Percentiles rank a stretch among this genome's conserved stretches.
Evolutionary conservation across 2,113 vertebrate species (phyloP).

Genomic region (Hipposideros armiger): DNA sequence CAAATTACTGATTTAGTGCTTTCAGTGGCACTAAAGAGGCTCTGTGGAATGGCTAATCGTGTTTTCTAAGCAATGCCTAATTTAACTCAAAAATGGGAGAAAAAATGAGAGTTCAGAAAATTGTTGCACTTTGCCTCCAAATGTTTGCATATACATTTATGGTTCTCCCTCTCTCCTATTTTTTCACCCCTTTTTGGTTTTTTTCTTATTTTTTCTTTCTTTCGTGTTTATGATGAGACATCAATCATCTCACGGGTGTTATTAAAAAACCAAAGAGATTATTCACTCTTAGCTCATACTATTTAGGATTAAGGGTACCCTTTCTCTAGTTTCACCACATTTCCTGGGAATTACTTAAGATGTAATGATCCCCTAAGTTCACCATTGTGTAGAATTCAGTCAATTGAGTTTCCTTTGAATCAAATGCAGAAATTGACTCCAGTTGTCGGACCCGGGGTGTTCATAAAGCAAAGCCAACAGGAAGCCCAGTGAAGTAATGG

Average conservation of each 20-base stretch:
- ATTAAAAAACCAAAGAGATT: background rate
- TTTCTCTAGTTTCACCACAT: conserved; percentile 27
- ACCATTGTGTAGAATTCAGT: conserved; percentile 7
- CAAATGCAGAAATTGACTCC: conserved; percentile 48
- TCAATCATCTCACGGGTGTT: background rate
- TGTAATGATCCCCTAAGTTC: conserved; percentile 22
- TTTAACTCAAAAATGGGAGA: conserved; percentile 13
- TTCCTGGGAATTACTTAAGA: conserved; percentile 61
- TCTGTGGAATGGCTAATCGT: background rate
- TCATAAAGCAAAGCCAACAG: conserved; percentile 63
- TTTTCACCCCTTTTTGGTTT: background rate
- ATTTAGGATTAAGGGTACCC: background rate
- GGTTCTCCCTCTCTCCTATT: background rate
- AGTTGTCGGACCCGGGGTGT: background rate
- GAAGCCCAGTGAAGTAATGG: conserved; percentile 47
- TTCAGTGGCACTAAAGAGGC: background rate
- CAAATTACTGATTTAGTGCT: background rate
- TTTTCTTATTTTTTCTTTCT: background rate
- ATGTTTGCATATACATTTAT: background rate
- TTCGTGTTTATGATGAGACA: background rate
- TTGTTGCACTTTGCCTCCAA: background rate
- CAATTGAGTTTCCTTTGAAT: conserved; percentile 16
- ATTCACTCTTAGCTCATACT: background rate
- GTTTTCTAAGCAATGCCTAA: background rate
- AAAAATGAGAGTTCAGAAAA: background rate